phyloP scores from a whole-genome alignment of 1,140 invertebrate genomes.

The Ephestia elutella region DNA sequence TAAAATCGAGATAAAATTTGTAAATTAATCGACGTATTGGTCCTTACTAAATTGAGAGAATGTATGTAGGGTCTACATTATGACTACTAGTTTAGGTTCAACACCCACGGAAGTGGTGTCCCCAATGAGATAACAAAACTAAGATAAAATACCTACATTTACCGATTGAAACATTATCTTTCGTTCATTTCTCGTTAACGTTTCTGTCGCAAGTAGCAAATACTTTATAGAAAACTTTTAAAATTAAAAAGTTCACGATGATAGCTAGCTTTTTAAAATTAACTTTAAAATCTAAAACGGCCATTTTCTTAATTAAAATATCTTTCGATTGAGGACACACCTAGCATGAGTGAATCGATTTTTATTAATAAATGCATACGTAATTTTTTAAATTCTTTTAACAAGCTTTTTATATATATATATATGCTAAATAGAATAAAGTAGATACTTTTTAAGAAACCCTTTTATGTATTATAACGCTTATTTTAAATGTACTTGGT shows the following conservation, averaged over 20 bases:
- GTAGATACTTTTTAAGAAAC: slow-evolving; percentile 7
- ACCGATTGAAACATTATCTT: no score
- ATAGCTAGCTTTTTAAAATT: no score
- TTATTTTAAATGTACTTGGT: neutral
- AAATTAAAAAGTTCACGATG: no score
- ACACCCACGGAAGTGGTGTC: neutral
- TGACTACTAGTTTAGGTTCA: no score
- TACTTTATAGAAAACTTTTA: no score
- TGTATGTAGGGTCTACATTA: slow-evolving; percentile 6
- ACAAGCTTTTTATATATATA: slow-evolving; percentile 11
- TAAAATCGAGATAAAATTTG: slow-evolving; percentile 27
- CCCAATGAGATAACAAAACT: neutral
- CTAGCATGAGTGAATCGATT: no score
- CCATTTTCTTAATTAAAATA: no score
- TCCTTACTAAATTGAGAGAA: slow-evolving; percentile 34
- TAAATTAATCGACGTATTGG: slow-evolving; percentile 33
- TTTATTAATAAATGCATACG: neutral
- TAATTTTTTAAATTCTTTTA: slow-evolving; percentile 11
- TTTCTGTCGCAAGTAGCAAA: no score
- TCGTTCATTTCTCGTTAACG: no score
- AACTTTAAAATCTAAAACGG: no score
- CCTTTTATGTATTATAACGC: neutral
- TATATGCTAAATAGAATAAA: slow-evolving; percentile 2
- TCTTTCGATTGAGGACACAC: no score
- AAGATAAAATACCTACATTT: no score